phyloP scores from a whole-genome alignment of 2,797 vertebrate genomes.

The Mormyrus hasselquistii region DNA sequence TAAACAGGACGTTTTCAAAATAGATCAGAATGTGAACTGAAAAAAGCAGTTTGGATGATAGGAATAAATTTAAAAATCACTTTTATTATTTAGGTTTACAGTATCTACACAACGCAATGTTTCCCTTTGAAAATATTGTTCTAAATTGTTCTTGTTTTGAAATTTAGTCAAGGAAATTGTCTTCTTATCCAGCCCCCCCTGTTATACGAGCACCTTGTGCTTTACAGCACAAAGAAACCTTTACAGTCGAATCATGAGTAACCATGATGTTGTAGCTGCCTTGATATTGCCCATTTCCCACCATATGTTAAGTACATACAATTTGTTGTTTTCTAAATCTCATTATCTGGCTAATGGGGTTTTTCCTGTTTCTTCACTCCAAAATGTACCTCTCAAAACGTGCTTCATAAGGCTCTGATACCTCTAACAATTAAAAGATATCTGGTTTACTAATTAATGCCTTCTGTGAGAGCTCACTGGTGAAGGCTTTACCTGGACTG shows the following conservation, averaged over 20 bases:
- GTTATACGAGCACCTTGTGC: neutral
- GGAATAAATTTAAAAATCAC: neutral
- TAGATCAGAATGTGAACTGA: neutral
- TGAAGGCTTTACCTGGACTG: conserved; percentile 21
- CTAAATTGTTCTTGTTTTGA: neutral
- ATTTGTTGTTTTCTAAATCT: neutral
- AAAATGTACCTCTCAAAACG: neutral
- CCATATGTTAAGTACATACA: neutral
- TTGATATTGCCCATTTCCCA: neutral
- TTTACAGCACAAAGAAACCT: neutral
- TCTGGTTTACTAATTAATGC: conserved; percentile 15
- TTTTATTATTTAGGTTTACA: neutral
- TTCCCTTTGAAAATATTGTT: neutral
- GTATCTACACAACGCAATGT: neutral
- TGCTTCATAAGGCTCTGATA: neutral
- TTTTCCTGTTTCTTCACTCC: neutral
- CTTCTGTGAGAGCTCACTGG: conserved; percentile 7
- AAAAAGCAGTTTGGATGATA: neutral
- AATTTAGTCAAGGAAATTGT: neutral
- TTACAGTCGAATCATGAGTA: neutral
- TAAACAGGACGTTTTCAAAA: neutral
- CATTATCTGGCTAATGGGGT: neutral
- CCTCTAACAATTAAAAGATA: conserved; percentile 9
- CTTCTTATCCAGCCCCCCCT: neutral
- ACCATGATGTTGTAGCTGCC: neutral